A percentile compares a stretch with the other conserved stretches of the same genome.
Conservation (phyloP, 2,888 invertebrate genomes). For the Elysia crispata region DNA sequence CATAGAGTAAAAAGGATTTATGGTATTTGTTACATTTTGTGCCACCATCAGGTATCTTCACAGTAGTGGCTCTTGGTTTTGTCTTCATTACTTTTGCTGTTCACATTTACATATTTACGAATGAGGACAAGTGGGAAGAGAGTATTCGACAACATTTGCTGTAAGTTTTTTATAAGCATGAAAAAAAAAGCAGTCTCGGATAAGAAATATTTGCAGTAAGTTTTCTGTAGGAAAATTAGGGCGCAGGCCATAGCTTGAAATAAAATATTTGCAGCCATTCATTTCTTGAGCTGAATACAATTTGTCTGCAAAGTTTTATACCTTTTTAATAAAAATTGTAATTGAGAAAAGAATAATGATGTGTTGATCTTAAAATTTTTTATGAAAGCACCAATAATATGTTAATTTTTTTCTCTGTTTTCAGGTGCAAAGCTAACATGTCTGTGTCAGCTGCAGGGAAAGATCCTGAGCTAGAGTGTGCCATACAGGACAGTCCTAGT, state of each 20-base stretch:
- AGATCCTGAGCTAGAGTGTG: constrained; percentile 79
- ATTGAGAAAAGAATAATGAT: too few relatives aligned
- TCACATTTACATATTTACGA: constrained; percentile 89
- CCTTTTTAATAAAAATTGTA: too few relatives aligned
- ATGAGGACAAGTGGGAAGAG: constrained; percentile 86
- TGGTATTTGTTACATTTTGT: neutral
- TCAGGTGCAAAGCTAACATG: constrained; percentile 66
- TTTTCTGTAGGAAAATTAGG: too few relatives aligned
- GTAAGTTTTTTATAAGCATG: constrained; percentile 83
- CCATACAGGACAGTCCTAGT: constrained; percentile 86
- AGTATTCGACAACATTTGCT: constrained; percentile 88
- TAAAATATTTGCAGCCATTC: too few relatives aligned
- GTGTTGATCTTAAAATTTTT: too few relatives aligned
- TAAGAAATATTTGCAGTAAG: too few relatives aligned
- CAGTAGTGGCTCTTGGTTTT: constrained; percentile 86
- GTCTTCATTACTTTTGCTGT: constrained; percentile 89
- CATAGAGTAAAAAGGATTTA: neutral
- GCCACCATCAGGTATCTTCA: constrained; percentile 81
- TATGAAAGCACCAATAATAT: too few relatives aligned
- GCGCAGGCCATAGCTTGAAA: too few relatives aligned
- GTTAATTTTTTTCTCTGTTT: constrained; percentile 18
- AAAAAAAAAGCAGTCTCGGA: too few relatives aligned
- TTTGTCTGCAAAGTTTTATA: too few relatives aligned
- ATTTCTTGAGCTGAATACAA: too few relatives aligned
- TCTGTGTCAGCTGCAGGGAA: constrained; percentile 54